A percentile compares a stretch with the other conserved stretches of the same genome.
phyloP scores from a whole-genome alignment of 2,888 invertebrate species.

The Conomelus anceps region DNA sequence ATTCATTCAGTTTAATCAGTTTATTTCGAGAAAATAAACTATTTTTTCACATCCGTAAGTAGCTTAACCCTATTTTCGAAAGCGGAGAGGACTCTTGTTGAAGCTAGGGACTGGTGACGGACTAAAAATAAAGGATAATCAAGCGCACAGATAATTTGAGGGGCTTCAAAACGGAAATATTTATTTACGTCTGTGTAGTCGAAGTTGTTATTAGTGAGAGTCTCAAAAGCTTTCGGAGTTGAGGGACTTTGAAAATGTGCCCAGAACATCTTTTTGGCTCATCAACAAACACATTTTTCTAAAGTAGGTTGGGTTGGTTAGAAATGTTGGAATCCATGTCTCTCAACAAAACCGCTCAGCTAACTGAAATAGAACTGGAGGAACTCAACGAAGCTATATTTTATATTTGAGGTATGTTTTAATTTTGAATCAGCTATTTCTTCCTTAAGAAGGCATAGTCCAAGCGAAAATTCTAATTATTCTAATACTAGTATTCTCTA shows the following conservation, averaged over 20 bases:
- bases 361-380: background rate
- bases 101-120: background rate
- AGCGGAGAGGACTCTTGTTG: too few relatives aligned
- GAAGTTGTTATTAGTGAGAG: background rate
- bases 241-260: background rate
- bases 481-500: too few relatives aligned
- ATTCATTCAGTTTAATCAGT: too few relatives aligned
- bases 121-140: background rate
- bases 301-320: background rate
- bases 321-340: background rate
- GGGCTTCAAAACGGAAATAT: background rate
- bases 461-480: too few relatives aligned
- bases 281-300: background rate
- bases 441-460: background rate
- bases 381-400: background rate
- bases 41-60: too few relatives aligned
- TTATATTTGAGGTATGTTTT: background rate
- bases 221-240: background rate
- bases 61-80: too few relatives aligned
- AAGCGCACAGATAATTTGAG: background rate
- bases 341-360: background rate
- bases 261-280: background rate
- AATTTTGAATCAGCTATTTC: background rate
- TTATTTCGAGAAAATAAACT: too few relatives aligned
- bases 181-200: background rate